A percentile compares a stretch with the other conserved stretches of the same genome.
Conservation (phyloP, 1,140 invertebrate species). For the Cherax destructor region DNA sequence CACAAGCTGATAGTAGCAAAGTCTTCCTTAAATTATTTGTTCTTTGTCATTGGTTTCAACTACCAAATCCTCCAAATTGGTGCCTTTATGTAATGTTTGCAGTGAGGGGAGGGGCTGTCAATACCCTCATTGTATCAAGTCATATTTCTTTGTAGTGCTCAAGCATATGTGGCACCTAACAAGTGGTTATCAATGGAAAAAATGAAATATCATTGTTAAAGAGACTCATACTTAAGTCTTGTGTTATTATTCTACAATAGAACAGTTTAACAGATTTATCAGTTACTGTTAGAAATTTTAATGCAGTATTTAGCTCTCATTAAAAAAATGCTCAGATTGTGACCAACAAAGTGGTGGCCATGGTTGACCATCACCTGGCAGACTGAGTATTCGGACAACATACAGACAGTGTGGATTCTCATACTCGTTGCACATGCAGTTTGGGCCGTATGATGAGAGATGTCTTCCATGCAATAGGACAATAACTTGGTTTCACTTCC, state of each 20-base stretch:
- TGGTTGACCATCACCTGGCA: slow-evolving; percentile 29
- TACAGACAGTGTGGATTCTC: slow-evolving; percentile 34
- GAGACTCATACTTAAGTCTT: not conserved
- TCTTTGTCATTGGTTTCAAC: slow-evolving; percentile 51
- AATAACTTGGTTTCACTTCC: slow-evolving; percentile 21
- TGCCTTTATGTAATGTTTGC: slow-evolving; percentile 55
- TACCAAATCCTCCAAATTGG: slow-evolving; percentile 67
- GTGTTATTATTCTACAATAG: not conserved
- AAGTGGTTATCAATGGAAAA: slow-evolving; percentile 22
- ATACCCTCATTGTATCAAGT: slow-evolving; percentile 13
- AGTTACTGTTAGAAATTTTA: not conserved
- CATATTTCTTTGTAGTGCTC: slow-evolving; percentile 47
- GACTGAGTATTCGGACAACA: slow-evolving; percentile 29
- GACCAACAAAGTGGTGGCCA: slow-evolving; percentile 3
- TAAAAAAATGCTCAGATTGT: slow-evolving; percentile 14
- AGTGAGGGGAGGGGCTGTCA: not conserved
- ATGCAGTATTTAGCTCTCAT: not conserved
- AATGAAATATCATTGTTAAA: not conserved
- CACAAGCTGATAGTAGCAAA: slow-evolving; percentile 62
- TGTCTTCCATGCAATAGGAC: slow-evolving; percentile 52
- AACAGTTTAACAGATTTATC: not conserved
- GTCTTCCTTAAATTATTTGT: slow-evolving; percentile 67
- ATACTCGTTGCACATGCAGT: slow-evolving; percentile 40
- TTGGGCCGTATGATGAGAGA: slow-evolving; percentile 33
- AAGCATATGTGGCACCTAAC: slow-evolving; percentile 38